Conservation (phyloP, 1,140 invertebrate genomes). For the Chrysoperla carnea region DNA sequence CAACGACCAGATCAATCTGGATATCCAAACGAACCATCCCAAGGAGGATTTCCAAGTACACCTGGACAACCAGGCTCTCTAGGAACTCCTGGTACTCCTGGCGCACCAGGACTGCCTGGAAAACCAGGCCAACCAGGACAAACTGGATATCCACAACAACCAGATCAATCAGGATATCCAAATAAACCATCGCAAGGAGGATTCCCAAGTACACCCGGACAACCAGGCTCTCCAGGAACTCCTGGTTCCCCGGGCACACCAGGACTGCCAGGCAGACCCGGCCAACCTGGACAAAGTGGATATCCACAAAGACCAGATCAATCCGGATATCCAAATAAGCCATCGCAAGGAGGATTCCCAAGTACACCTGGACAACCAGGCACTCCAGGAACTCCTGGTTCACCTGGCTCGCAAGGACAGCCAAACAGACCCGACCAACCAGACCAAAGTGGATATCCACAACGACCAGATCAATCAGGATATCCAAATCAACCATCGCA, state of each 20-base stretch:
- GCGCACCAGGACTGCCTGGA: conserved; percentile 8
- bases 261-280: conserved; percentile 9
- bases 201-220: not conserved
- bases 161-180: no score
- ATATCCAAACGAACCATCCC: no score
- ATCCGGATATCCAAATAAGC: no score
- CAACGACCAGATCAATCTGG: no score
- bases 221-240: conserved; percentile 15
- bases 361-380: conserved; percentile 9
- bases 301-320: not conserved
- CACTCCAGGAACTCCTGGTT: conserved; percentile 11
- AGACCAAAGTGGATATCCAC: conserved; percentile 13
- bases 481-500: no score
- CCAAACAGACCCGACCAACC: conserved; percentile 11
- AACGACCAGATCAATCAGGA: no score
- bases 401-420: conserved; percentile 23
- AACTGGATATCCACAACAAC: not conserved
- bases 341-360: not conserved
- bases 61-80: conserved; percentile 15
- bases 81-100: conserved; percentile 5
- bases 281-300: conserved; percentile 15
- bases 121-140: conserved; percentile 19
- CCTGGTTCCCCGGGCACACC: conserved; percentile 7
- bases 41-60: not conserved
- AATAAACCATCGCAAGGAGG: not conserved